Evolutionary conservation across 2,888 invertebrate genomes (phyloP), one percentile per base, ranked within the genome.

Genomic region (Iselma pallidipennis): DNA sequence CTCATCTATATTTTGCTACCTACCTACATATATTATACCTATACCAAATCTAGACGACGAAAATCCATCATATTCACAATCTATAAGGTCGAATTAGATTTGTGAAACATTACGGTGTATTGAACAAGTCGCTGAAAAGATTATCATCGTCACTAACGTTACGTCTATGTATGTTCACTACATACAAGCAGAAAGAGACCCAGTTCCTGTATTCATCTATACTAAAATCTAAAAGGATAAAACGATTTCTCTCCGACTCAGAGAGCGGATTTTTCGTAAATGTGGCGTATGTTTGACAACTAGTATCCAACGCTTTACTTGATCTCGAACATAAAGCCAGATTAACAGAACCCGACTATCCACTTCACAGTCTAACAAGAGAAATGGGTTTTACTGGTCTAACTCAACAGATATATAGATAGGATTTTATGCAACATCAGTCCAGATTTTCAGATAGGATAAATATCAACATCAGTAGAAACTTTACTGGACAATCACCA

Each of bases 21-120:
- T n/a, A n/a, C n/a, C n/a, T n/a, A n/a, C n/a, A n/a, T n/a, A n/a
- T n/a, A n/a, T n/a, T n/a, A n/a, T n/a, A n/a, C n/a, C 33, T 33
- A 37, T 37, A 37, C 16, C 16, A 3, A 16, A 37, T 37, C 9
- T 37, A 2, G 33, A 33, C n/a, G 5, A 37, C 37, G 37, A 37
- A 37, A 37, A 66, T 68, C 66, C 63, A 63, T 66, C 65, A 65
- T 57, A 63, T 63, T 61, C 66, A 56, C 59, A 58, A 63, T 67
- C 67, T 67, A 56, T 64, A 66, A 68, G 65, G 65, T 57, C 56
- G 58, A 55, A 57, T 63, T 63, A 65, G 61, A 61, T 58, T 66
- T 66, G 67, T 63, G 63, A 67, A 66, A 58, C 66, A 66, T 63
- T 67, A 66, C 67, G 62, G 61, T 65, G 66, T 66, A 68, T 67